Evolutionary conservation across 2,888 invertebrate genomes (phyloP), one percentile per base, ranked within the genome.

Genomic region (Synergus laeviventris): DNA sequence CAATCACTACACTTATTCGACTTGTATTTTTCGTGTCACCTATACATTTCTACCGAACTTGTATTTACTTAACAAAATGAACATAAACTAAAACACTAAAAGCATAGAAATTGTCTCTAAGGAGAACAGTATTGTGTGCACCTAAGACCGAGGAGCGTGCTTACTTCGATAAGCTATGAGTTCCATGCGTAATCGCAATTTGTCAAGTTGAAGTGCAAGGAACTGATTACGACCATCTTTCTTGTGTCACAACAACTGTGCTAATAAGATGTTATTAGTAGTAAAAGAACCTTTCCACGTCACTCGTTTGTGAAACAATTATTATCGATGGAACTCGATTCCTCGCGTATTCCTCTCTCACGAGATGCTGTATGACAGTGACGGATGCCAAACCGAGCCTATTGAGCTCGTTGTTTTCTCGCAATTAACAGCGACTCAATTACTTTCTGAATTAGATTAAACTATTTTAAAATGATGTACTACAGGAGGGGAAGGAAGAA

Each of bases 191-290:
- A 36, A 54, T 54, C 56, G 56, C 73, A 73, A 73, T 73, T 73
- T 73, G 73, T 73, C 73, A 73, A n/a, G 1, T 70, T 24, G 39
- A 42, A 54, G 18, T 54, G 54, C 31, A 54, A 24, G 21, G 70
- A 45, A 39, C 16, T 73, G 36, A 73, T 73, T 73, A 54, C 18
- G 54, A 16, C 54, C 73, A 73, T 73, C 11, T 54, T 49, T 73
- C 21, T 49, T 54, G 16, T 54, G 56, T 73, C 54, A 73, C 49
- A 54, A 49, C 24, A 14, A n/a, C 14, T 7, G 24, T 31, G 24
- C 49, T 73, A 73, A 73, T 73, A 73, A 73, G 73, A 73, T 12
- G n/a, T 73, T 36, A 73, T 73, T 73, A 73, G 73, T 31, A 16
- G 56, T 73, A 49, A 31, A 36, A 73, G 42, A 73, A n/a, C 45